Evolutionary conservation across 2,888 invertebrate genomes (phyloP), one percentile per base, ranked within the genome.

Genomic region (Timema podura): DNA sequence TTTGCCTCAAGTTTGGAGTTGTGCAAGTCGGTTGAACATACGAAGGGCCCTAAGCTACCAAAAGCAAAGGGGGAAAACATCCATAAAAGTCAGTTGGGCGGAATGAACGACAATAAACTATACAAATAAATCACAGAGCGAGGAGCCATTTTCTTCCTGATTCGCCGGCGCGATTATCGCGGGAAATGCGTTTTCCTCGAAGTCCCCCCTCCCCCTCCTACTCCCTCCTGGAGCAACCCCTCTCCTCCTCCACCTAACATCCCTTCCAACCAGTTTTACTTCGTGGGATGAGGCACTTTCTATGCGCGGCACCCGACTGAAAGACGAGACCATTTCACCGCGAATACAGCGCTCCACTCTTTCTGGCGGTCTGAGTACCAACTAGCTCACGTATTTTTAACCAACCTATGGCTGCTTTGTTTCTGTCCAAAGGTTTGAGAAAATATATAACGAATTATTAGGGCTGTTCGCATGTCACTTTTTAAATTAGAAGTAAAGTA

Each of bases 101-200:
- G 79, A 79, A 79, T 79, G 78, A 79, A 79, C 78, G 79, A 77
- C 78, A 79, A 79, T 79, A 79, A 79, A 79, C 78, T 79, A 78
- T 77, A 78, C 77, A 77, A 77, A 79, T 79, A 79, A 78, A 79
- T 79, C 78, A 79, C 76, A 71, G 72, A 73, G 75, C 72, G 67
- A 66, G 74, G 72, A 76, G 77, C 77, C 76, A 77, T 78, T 77
- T 77, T 78, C 76, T 75, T 69, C 72, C 76, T 78, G 77, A 77
- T 78, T 77, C 76, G 76, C 75, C 75, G 74, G 75, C 74, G 76
- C 76, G 78, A 77, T 78, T 77, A 76, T 76, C 76, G 74, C 73
- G 65, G 69, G 70, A 73, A 71, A 71, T 71, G 71, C 73, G 68
- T 69, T 70, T 71, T 70, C 70, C 61, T 68, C 67, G 64, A 68